These are phyloP conservation scores for Picus viridis DNA, from an alignment of 2,797 vertebrate species.

Conservation along the genomic window DNA sequence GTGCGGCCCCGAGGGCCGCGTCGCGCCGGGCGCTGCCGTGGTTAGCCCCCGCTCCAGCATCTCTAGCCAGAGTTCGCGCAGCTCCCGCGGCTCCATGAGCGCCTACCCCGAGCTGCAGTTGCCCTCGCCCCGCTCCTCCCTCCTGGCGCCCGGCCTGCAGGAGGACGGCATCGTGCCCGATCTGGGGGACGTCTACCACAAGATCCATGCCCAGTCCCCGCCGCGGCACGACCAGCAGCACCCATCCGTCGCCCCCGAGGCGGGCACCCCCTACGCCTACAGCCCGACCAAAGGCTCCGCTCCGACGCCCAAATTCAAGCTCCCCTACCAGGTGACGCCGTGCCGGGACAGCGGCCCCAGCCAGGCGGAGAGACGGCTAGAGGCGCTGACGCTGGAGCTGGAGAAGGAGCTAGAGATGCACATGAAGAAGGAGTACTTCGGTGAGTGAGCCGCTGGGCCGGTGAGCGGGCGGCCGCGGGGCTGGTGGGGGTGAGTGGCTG, in stretches of 20 bases:
- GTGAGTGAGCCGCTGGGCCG: slow-evolving; percentile 79
- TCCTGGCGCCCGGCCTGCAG: slow-evolving; percentile 80
- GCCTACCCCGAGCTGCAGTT: slow-evolving; percentile 87
- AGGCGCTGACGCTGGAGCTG: slow-evolving; percentile 94
- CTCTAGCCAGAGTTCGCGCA: slow-evolving; percentile 94
- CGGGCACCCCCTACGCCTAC: slow-evolving; percentile 77
- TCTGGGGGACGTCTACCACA: slow-evolving; percentile 78
- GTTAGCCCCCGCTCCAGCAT: slow-evolving; percentile 93
- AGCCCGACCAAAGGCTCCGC: slow-evolving; percentile 77
- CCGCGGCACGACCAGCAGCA: slow-evolving; percentile 76
- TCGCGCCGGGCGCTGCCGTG: slow-evolving; percentile 58
- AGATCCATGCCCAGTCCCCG: slow-evolving; percentile 73
- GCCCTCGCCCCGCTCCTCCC: slow-evolving; percentile 87
- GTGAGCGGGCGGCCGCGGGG: neutral
- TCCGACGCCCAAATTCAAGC: slow-evolving; percentile 83
- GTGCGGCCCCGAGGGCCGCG: slow-evolving; percentile 82
- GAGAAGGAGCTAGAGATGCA: slow-evolving; percentile 97
- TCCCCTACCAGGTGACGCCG: slow-evolving; percentile 91
- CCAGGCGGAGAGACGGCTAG: slow-evolving; percentile 92
- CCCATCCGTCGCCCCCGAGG: slow-evolving; percentile 59
- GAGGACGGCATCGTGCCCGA: slow-evolving; percentile 84
- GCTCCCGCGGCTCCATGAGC: slow-evolving; percentile 86
- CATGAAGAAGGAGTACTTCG: slow-evolving; percentile 97
- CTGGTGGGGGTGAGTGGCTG: neutral
- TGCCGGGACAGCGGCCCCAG: slow-evolving; percentile 90